Percentiles rank a stretch among this genome's conserved stretches.
Conservation (phyloP, 2,888 invertebrate genomes). For the Tipula vernalis region DNA sequence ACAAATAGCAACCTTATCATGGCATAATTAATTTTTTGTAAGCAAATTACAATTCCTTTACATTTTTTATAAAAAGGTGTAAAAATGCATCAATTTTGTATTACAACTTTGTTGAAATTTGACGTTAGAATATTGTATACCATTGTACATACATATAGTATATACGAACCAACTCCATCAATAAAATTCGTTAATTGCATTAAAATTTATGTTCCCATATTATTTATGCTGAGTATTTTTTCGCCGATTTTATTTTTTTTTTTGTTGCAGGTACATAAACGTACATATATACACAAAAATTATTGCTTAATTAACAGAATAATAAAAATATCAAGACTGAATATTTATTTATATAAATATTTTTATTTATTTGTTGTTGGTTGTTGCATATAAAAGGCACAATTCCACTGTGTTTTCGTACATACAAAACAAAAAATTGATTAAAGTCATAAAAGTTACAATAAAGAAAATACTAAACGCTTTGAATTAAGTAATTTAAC, state of each 20-base stretch:
- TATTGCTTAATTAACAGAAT: not conserved
- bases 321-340: not conserved
- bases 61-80: not conserved
- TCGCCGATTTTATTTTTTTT: not conserved
- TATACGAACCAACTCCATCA: not conserved
- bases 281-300: not conserved
- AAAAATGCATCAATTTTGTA: not conserved
- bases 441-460: not conserved
- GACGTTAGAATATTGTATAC: not conserved
- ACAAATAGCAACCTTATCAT: not conserved
- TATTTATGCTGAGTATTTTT: not conserved
- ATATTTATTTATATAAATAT: not conserved
- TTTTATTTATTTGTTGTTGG: not conserved
- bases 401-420: not conserved
- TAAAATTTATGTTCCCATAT: not conserved
- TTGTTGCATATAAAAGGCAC: not conserved
- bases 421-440: not conserved
- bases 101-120: not conserved
- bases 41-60: not conserved
- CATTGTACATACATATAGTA: no score
- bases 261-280: not conserved
- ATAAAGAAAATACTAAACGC: not conserved
- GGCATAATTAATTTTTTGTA: not conserved
- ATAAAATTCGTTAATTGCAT: not conserved
- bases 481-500: not conserved